phyloP scores from a whole-genome alignment of 2,888 invertebrate species.

The Halictus quadricinctus region DNA sequence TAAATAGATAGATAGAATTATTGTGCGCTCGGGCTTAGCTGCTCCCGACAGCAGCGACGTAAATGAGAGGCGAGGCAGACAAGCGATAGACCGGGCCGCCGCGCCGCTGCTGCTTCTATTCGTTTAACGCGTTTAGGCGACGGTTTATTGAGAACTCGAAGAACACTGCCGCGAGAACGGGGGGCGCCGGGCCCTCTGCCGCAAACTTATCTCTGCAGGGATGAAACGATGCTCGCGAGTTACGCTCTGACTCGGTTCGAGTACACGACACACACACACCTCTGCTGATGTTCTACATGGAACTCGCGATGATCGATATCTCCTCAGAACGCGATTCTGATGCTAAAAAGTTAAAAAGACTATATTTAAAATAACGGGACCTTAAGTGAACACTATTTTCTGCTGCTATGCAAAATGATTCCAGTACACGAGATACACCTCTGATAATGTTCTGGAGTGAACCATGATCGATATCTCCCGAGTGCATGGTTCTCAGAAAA shows the following conservation, averaged over 20 bases:
- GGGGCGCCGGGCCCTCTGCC: neutral
- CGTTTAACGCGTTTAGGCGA: constrained; percentile 47
- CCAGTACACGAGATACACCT: neutral
- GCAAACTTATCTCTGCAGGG: neutral
- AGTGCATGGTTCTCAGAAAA: neutral
- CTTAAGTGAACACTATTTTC: too few species aligned
- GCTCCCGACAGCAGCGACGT: constrained; percentile 41
- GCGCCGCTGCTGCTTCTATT: constrained; percentile 10
- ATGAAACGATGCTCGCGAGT: neutral
- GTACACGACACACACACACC: neutral
- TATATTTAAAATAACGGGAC: neutral
- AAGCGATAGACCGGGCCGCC: constrained; percentile 8
- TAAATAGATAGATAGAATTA: constrained; percentile 65
- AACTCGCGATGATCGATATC: neutral
- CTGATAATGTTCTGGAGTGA: neutral
- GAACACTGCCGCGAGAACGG: neutral
- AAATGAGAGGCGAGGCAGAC: constrained; percentile 50
- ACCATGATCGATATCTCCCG: too few species aligned
- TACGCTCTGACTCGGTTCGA: neutral
- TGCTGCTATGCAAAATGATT: neutral
- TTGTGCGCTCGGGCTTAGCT: constrained; percentile 52
- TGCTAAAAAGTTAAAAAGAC: neutral
- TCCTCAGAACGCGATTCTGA: neutral
- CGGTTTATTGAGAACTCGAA: constrained; percentile 23
- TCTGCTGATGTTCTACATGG: neutral